Percentiles rank a stretch among this genome's conserved stretches.
These are phyloP conservation scores for Aleiodes alternator DNA, from an alignment of 2,888 invertebrate species.

Conservation along the genomic window DNA sequence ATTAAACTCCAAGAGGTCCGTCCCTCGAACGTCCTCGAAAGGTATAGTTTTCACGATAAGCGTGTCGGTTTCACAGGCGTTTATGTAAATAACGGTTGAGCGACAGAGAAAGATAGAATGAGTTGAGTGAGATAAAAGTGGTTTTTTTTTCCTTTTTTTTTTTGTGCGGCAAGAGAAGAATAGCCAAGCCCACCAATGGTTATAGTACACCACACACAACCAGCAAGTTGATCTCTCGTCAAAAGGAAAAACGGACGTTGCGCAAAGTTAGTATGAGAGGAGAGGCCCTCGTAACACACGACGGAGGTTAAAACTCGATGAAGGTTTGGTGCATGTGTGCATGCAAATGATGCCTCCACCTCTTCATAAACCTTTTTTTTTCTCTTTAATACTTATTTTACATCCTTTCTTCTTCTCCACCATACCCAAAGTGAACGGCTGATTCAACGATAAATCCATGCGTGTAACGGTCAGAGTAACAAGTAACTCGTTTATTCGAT, in stretches of 20 bases:
- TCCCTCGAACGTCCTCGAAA: conserved; percentile 35
- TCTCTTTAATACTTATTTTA: background rate
- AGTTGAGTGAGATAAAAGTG: no score
- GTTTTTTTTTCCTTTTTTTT: no score
- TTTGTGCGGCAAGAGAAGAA: background rate
- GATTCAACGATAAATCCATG: conserved; percentile 35
- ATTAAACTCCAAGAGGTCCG: conserved; percentile 1
- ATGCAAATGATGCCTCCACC: conserved; percentile 36
- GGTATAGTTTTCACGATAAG: conserved; percentile 33
- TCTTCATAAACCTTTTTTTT: conserved; percentile 25
- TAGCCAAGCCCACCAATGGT: conserved; percentile 30
- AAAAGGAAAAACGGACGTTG: conserved; percentile 32
- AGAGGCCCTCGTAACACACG: background rate
- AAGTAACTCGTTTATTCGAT: conserved; percentile 35
- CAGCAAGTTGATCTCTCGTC: conserved; percentile 29
- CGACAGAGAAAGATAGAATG: conserved; percentile 4
- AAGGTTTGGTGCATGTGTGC: conserved; percentile 32
- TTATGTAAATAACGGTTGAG: conserved; percentile 33
- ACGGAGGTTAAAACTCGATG: conserved; percentile 27
- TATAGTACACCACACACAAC: background rate
- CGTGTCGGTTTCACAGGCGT: conserved; percentile 21
- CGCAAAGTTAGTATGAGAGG: conserved; percentile 23
- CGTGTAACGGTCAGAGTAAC: conserved; percentile 36
- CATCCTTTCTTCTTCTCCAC: background rate
- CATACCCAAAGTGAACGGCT: conserved; percentile 30